Evolutionary conservation across 2,888 invertebrate species (phyloP).

Genomic region (Odontothrips loti): DNA sequence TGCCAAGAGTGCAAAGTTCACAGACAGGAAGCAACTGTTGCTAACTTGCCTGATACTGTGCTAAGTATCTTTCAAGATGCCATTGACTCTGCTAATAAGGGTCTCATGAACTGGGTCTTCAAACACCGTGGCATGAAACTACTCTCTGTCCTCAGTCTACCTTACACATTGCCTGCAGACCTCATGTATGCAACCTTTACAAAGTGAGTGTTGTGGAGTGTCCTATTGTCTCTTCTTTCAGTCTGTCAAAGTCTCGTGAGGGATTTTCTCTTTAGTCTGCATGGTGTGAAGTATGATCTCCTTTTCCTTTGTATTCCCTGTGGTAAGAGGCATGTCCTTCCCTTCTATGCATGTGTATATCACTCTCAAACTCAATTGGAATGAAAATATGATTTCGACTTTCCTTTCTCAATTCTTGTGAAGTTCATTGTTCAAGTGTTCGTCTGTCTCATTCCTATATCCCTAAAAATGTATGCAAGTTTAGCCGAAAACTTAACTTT

Average conservation of each 20-base stretch:
- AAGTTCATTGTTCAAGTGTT: background rate
- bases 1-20: slow-evolving; percentile 84
- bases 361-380: too few species aligned
- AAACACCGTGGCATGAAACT: slow-evolving; percentile 76
- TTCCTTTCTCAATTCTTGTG: background rate
- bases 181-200: slow-evolving; percentile 79
- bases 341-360: background rate
- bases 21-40: slow-evolving; percentile 83
- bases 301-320: slow-evolving; percentile 26
- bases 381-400: background rate
- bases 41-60: slow-evolving; percentile 85
- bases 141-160: slow-evolving; percentile 73
- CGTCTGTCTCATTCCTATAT: too few species aligned
- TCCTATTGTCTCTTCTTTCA: slow-evolving; percentile 29
- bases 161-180: slow-evolving; percentile 84
- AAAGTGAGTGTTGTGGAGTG: slow-evolving; percentile 62
- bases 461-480: background rate
- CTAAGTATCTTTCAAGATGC: slow-evolving; percentile 88
- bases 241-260: background rate
- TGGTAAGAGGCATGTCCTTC: background rate
- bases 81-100: slow-evolving; percentile 87
- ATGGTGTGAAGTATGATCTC: background rate
- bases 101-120: slow-evolving; percentile 85
- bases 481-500: background rate
- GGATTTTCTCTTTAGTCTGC: background rate